Base-by-base conservation (phyloP, 2,113 vertebrate species). In the crab-eating macaque (Macaca fascicularis) region DNA sequence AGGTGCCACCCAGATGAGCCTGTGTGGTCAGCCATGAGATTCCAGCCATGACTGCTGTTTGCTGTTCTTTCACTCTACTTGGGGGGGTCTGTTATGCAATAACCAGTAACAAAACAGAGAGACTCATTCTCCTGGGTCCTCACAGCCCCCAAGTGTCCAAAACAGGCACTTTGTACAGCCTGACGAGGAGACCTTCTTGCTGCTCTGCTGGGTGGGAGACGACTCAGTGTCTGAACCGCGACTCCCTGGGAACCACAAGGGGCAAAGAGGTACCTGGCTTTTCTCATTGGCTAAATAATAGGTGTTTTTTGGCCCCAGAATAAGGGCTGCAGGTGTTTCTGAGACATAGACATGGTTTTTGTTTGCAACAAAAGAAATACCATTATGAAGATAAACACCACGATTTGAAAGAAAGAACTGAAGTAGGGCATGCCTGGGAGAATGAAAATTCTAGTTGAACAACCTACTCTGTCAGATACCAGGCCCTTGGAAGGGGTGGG, bases 131-230 rank as follows among this genome's bases (percentile, higher is more conserved):
- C 59, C 20, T 40, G 59, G 25, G 16, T 11, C 13, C 55, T 78
- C 48, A 40, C 0, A 1, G 32, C 8, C 35, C n/a, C 23, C 25
- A 52, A 2, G 1, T 30, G 50, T 30, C 30, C 38, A 4, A 57
- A 57, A 13, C 2, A 14, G 74, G 92, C 5, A 89, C 43, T 83
- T 43, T 27, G 64, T 72, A 19, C 23, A 67, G 74, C 25, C 61
- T 38, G 61, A 45, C 4, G 22, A 72, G 50, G 17, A 50, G 35
- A n/a, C 19, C 38, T 12, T 32, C 20, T 35, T 3, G n/a, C 20
- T 43, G 30, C 57, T 76, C 4, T 59, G 14, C 1, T 30, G 32
- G 61, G 32, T 1, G 19, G n/a, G 48, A 67, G 55, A 43, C 32
- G 27, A 8, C 25, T 5, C 83, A 9, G 45, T 30, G 50, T 43